These are phyloP conservation scores for Nasonia vitripennis DNA, from an alignment of 1,140 invertebrate species.

Conservation along the genomic window DNA sequence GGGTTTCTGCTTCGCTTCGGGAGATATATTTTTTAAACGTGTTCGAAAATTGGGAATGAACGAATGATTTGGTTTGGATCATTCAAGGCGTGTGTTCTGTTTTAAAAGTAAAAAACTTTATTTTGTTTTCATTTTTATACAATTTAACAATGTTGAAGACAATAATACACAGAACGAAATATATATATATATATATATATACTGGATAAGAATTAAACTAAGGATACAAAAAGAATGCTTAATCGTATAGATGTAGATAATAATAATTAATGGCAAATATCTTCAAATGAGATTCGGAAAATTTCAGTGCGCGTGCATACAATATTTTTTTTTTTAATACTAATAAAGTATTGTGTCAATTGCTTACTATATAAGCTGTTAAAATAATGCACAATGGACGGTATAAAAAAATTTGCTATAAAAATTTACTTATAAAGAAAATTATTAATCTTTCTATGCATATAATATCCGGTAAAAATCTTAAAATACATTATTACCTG, in stretches of 20 bases:
- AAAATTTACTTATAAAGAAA: constrained; percentile 13
- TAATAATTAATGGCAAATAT: neutral
- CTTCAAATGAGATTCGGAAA: neutral
- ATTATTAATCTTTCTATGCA: neutral
- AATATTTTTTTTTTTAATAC: neutral
- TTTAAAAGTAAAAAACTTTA: constrained; percentile 30
- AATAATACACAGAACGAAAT: constrained; percentile 10
- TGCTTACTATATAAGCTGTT: neutral
- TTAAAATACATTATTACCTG: constrained; percentile 24
- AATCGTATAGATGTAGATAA: neutral
- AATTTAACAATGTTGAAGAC: constrained; percentile 16
- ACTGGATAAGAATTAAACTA: neutral
- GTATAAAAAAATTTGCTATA: constrained; percentile 7
- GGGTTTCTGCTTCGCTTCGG: too few relatives aligned
- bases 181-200: constrained; percentile 1
- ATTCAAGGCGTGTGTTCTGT: neutral
- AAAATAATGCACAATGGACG: neutral
- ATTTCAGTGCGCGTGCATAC: neutral
- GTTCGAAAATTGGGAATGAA: too few relatives aligned
- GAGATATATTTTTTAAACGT: too few relatives aligned
- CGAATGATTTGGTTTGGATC: too few relatives aligned
- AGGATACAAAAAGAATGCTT: neutral
- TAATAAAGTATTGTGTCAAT: neutral
- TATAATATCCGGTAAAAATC: constrained; percentile 10
- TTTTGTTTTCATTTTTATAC: constrained; percentile 5